phyloP scores from a whole-genome alignment of 1,140 invertebrate genomes.

The Harlomillsia oculata region DNA sequence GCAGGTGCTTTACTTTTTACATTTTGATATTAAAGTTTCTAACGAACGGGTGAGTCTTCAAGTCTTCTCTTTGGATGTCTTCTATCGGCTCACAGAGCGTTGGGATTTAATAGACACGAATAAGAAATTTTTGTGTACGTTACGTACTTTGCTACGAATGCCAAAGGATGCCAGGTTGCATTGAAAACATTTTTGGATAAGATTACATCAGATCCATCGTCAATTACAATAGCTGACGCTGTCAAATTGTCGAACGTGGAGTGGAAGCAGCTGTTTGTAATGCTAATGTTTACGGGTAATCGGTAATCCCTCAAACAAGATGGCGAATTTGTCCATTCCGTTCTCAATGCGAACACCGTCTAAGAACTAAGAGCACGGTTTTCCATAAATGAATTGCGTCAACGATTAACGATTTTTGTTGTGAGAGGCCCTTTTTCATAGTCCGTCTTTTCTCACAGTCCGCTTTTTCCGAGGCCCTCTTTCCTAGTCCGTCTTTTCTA shows the following conservation, averaged over 20 bases:
- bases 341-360: not conserved
- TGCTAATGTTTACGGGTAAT: slow-evolving; percentile 1
- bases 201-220: not conserved
- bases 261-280: not conserved
- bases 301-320: not conserved
- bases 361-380: slow-evolving; percentile 2
- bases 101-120: not conserved
- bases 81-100: too few relatives aligned
- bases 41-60: too few relatives aligned
- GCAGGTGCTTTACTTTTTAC: too few relatives aligned
- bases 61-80: too few relatives aligned
- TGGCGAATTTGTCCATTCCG: not conserved
- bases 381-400: slow-evolving; percentile 10
- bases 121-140: not conserved
- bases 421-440: too few relatives aligned
- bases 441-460: too few relatives aligned
- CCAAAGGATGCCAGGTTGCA: not conserved
- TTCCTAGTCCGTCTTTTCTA: too few relatives aligned
- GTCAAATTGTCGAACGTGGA: slow-evolving; percentile 11
- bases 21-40: too few relatives aligned
- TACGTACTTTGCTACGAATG: slow-evolving; percentile 3
- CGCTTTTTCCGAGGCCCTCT: too few relatives aligned
- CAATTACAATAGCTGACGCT: not conserved
- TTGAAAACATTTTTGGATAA: slow-evolving; percentile 8
- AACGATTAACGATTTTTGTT: not conserved